Percentiles rank a stretch among this genome's conserved stretches.
phyloP scores from a whole-genome alignment of 2,113 vertebrate genomes.

The Eudyptes chrysolophus region DNA sequence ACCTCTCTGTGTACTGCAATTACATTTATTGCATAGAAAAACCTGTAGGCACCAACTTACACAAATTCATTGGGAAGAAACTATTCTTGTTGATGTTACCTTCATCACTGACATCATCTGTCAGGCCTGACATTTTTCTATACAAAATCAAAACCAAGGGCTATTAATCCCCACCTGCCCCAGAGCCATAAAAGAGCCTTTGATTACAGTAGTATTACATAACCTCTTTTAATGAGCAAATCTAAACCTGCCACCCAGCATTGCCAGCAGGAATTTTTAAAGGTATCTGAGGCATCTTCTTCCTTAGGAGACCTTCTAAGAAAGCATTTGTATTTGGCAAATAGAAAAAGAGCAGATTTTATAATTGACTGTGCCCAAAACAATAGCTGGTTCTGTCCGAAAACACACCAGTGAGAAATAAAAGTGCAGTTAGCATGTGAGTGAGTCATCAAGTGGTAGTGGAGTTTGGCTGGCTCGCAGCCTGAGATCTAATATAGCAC shows the following conservation, averaged over 20 bases:
- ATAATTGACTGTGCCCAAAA: not conserved
- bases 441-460: not conserved
- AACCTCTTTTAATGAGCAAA: not conserved
- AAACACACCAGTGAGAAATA: not conserved
- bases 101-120: not conserved
- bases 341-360: not conserved
- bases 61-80: not conserved
- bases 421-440: not conserved
- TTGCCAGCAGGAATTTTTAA: not conserved
- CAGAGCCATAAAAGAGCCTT: not conserved
- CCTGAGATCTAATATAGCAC: not conserved
- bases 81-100: not conserved
- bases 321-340: not conserved
- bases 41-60: not conserved
- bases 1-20: not conserved
- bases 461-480: not conserved
- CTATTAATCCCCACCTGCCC: not conserved
- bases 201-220: not conserved
- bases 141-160: not conserved
- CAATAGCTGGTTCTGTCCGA: slow-evolving; percentile 33
- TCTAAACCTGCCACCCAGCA: not conserved
- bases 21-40: not conserved
- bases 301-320: not conserved
- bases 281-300: not conserved
- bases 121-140: not conserved